Conservation (phyloP, 92 coral and sea anemone genomes). For the Pocillopora meandrina region DNA sequence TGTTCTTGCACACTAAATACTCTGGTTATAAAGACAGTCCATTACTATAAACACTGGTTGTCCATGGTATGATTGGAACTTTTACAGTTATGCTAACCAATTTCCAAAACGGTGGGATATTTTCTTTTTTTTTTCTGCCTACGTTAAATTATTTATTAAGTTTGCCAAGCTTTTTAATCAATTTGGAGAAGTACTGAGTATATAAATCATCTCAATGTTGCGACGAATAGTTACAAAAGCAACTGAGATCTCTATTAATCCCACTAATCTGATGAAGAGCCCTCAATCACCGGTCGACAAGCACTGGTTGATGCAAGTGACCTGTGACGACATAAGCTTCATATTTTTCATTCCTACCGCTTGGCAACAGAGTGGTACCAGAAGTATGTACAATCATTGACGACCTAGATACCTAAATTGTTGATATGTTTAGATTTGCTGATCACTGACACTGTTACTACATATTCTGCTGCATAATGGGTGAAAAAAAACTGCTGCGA, state of each 20-base stretch:
- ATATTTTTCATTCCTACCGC: not conserved
- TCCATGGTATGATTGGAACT: not conserved
- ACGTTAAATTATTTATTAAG: not conserved
- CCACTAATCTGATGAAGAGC: not conserved
- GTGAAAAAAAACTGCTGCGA: not conserved
- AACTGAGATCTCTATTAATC: not conserved
- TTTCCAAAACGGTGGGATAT: not conserved
- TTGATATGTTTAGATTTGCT: not conserved
- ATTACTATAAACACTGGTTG: not conserved
- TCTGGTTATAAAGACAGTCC: not conserved
- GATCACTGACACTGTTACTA: not conserved
- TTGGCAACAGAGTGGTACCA: not conserved
- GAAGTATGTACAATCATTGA: not conserved
- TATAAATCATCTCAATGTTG: conserved; percentile 11
- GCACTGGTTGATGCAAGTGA: not conserved
- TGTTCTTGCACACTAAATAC: not conserved
- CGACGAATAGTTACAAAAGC: not conserved
- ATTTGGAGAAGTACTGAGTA: conserved; percentile 12
- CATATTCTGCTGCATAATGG: not conserved
- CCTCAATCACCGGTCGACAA: not conserved
- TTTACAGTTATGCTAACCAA: not conserved
- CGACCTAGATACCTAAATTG: not conserved
- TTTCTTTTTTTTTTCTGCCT: not conserved
- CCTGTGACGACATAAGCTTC: not conserved
- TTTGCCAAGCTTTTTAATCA: conserved; percentile 13